A percentile compares a stretch with the other conserved stretches of the same genome.
These are phyloP conservation scores for Aramus guarauna DNA, from an alignment of 2,113 vertebrate species.

Conservation along the genomic window DNA sequence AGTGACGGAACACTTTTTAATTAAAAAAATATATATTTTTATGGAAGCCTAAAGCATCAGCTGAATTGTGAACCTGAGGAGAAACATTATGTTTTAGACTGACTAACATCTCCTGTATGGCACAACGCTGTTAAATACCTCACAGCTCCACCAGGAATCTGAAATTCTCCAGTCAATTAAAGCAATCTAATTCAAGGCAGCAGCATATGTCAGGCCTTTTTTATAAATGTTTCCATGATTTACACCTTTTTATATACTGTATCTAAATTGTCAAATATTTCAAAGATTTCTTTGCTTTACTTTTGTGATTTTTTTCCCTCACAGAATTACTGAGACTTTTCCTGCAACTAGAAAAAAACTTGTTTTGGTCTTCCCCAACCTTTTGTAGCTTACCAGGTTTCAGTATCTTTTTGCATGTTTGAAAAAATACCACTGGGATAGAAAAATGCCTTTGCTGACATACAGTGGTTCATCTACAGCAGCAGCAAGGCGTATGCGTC, in stretches of 20 bases:
- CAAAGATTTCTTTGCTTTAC: neutral
- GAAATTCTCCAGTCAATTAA: neutral
- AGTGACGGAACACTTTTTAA: constrained; percentile 40
- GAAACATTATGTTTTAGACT: neutral
- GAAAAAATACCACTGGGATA: neutral
- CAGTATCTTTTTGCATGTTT: neutral
- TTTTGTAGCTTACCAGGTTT: neutral
- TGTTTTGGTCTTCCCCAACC: neutral
- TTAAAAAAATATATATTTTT: constrained; percentile 37
- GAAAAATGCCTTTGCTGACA: neutral
- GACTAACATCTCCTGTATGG: neutral
- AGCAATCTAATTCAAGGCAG: neutral
- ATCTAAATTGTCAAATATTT: neutral
- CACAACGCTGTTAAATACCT: neutral
- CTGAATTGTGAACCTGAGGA: neutral
- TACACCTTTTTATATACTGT: neutral
- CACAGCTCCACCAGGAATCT: neutral
- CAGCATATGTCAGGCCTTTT: neutral
- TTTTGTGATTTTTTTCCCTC: neutral
- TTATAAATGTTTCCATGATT: neutral
- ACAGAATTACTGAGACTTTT: neutral
- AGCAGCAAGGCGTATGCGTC: neutral
- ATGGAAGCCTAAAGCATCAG: constrained; percentile 2
- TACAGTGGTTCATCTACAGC: neutral
- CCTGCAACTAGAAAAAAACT: neutral